Percentiles rank a stretch among this genome's conserved stretches.
Conservation (phyloP, 2,888 invertebrate genomes). For the Bhutanitis thaidina region DNA sequence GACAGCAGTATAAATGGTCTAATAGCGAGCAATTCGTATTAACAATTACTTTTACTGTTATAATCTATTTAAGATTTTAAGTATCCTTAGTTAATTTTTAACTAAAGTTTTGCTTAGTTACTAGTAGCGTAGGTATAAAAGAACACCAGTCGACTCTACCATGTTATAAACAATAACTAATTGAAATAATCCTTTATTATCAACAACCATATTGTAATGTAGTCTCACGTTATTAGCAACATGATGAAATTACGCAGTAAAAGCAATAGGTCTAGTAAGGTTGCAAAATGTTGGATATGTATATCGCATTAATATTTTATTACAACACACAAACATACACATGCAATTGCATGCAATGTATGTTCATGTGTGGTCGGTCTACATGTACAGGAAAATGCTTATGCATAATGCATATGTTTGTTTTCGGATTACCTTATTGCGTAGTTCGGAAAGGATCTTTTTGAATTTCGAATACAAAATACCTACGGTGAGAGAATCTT, state of each 20-base stretch:
- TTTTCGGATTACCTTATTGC: slow-evolving; percentile 20
- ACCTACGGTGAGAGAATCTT: slow-evolving; percentile 16
- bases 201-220: background rate
- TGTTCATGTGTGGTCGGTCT: slow-evolving; percentile 15
- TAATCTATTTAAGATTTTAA: too few species aligned
- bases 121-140: too few species aligned
- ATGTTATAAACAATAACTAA: too few species aligned
- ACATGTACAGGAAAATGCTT: slow-evolving; percentile 13
- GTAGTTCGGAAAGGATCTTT: slow-evolving; percentile 18
- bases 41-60: too few species aligned
- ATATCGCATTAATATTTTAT: slow-evolving; percentile 24
- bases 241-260: slow-evolving; percentile 19
- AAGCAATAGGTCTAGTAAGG: slow-evolving; percentile 8
- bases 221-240: slow-evolving; percentile 4
- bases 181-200: background rate
- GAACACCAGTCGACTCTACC: too few species aligned
- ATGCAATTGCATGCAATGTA: slow-evolving; percentile 21
- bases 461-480: slow-evolving; percentile 21
- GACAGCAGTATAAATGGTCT: too few species aligned
- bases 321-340: slow-evolving; percentile 18
- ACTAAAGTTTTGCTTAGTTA: too few species aligned
- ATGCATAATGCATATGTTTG: slow-evolving; percentile 24
- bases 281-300: slow-evolving; percentile 18
- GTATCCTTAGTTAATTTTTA: too few species aligned
- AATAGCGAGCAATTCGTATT: too few species aligned